These are phyloP conservation scores for Gymnocheta viridis DNA, from an alignment of 2,888 invertebrate species.

Conservation along the genomic window DNA sequence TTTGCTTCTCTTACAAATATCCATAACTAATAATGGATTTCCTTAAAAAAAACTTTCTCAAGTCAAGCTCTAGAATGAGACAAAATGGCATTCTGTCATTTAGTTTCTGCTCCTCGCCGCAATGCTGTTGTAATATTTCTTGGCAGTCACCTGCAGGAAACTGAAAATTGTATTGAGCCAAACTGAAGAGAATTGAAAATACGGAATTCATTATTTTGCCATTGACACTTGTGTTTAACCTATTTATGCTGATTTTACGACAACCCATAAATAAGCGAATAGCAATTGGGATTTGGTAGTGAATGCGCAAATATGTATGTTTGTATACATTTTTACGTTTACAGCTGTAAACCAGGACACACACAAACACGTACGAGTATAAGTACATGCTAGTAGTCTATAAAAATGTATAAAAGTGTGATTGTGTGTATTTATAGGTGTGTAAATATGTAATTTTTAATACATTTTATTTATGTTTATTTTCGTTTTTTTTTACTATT, in stretches of 20 bases:
- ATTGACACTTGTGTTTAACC: constrained; percentile 80
- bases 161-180: neutral
- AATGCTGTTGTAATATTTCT: constrained; percentile 49
- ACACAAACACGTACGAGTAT: neutral
- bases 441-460: constrained; percentile 27
- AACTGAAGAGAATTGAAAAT: neutral
- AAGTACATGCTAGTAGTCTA: neutral
- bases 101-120: neutral
- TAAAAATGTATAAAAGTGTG: neutral
- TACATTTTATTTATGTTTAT: constrained; percentile 26
- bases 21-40: constrained; percentile 57
- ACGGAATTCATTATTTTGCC: constrained; percentile 78
- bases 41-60: constrained; percentile 11
- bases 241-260: constrained; percentile 81
- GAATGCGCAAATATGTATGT: constrained; percentile 52
- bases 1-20: constrained; percentile 44
- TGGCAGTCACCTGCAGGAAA: neutral
- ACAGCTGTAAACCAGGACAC: constrained; percentile 8
- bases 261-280: constrained; percentile 78
- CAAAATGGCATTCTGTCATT: neutral
- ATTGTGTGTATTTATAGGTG: neutral
- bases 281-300: constrained; percentile 64
- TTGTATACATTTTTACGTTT: constrained; percentile 4
- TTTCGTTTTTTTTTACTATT: neutral
- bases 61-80: neutral